phyloP scores from a whole-genome alignment of 2,797 vertebrate genomes.

The Novumbra hubbsi region DNA sequence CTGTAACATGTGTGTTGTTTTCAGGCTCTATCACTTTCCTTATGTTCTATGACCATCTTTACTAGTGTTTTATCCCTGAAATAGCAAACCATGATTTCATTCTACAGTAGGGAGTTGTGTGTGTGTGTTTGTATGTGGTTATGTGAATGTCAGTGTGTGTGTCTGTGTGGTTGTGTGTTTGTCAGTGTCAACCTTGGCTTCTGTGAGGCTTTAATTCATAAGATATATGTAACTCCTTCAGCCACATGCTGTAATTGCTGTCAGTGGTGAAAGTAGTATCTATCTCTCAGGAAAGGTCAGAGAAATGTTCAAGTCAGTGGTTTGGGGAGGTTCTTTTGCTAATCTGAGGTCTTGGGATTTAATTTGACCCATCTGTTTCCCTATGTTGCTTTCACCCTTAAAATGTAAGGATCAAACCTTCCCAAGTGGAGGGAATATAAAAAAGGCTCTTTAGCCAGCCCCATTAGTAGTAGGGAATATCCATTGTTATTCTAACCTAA shows the following conservation, averaged over 20 bases:
- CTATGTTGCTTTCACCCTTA: not conserved
- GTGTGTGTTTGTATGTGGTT: too few species aligned
- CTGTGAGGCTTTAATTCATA: constrained; percentile 3
- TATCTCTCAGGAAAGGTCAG: not conserved
- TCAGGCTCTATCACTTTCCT: not conserved
- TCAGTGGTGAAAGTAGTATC: not conserved
- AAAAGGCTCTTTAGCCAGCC: constrained; percentile 25
- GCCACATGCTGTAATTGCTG: not conserved
- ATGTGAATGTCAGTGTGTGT: not conserved
- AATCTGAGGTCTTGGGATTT: not conserved
- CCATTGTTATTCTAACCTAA: constrained; percentile 34
- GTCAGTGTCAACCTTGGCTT: not conserved
- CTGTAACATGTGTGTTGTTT: not conserved
- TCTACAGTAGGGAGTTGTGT: not conserved
- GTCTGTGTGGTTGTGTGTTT: not conserved
- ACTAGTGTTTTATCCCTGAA: too few species aligned
- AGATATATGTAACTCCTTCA: constrained; percentile 1
- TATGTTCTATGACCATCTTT: too few species aligned
- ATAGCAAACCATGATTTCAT: too few species aligned
- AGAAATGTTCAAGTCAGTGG: not conserved
- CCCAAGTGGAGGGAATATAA: constrained; percentile 19
- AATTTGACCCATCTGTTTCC: not conserved
- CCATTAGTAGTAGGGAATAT: constrained; percentile 40
- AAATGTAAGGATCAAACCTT: not conserved
- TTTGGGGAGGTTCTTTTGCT: not conserved